These are phyloP conservation scores for Dendronephthya gigantea DNA, from an alignment of 64 coral and sea anemone genomes.

Conservation along the genomic window DNA sequence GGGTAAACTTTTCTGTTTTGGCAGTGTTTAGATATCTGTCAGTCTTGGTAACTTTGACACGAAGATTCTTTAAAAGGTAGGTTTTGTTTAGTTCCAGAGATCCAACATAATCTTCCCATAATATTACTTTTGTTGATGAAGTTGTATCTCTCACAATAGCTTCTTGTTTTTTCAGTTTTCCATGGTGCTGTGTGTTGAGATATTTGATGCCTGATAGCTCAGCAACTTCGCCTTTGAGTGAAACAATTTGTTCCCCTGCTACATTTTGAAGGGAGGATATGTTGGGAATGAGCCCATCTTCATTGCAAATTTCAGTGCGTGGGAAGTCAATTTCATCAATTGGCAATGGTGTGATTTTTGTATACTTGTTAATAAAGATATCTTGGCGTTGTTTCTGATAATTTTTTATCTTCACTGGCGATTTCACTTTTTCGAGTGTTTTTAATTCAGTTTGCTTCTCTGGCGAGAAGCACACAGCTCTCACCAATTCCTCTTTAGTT, in stretches of 20 bases:
- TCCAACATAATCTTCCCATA: no score
- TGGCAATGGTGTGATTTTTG: no score
- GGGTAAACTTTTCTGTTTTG: slow-evolving; percentile 13
- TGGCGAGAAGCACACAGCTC: background rate
- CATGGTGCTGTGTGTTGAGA: background rate
- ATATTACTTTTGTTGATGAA: slow-evolving; percentile 9
- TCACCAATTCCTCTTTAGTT: background rate
- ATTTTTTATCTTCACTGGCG: no score
- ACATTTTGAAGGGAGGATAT: slow-evolving; percentile 14
- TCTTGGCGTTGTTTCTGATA: no score
- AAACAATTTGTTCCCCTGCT: slow-evolving; percentile 12
- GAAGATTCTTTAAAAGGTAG: slow-evolving; percentile 6
- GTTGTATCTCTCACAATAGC: slow-evolving; percentile 9
- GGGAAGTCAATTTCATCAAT: no score
- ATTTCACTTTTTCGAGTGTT: background rate
- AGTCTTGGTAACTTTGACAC: background rate
- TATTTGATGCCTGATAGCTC: slow-evolving; percentile 6
- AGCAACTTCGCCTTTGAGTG: slow-evolving; percentile 3
- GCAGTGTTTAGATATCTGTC: no score
- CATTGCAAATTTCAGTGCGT: no score
- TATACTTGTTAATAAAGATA: no score
- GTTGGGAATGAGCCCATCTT: no score
- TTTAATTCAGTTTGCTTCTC: background rate
- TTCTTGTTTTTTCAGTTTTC: slow-evolving; percentile 11
- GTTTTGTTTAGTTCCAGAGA: slow-evolving; percentile 17